Base-by-base conservation (phyloP, 2,113 vertebrate species). In the Mus spicilegus region DNA sequence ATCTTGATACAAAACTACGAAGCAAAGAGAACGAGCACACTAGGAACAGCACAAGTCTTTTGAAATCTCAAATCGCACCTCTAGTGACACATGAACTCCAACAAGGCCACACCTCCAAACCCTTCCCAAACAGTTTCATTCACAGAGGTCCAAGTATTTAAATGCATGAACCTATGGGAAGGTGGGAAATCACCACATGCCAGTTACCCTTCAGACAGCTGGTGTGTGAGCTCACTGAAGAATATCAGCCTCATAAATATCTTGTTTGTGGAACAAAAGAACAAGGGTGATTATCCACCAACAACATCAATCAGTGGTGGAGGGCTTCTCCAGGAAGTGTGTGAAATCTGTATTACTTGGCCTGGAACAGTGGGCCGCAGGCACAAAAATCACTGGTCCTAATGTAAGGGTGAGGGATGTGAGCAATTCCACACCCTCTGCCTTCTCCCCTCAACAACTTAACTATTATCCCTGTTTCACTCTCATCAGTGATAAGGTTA, bases 191-290 rank as follows among this genome's bases (percentile, higher is more conserved):
- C 36, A 61, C 56, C 56, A 61, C 56, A 85, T 1, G 10, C 42
- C 61, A 75, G 85, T 94, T 90, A 70, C 20, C 76, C 91, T 69
- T 70, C 78, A 78, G 73, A n/a, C 67, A 94, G 75, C 82, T n/a
- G 63, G 46, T 84, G n/a, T 56, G 42, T 51, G 92, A 82, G 75
- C 67, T 54, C 58, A 51, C 28, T 54, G 9, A 17, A 88, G 76
- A 92, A 86, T 54, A 94, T 54, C 17, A 49, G 33, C 46, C 61
- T 85, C 56, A 87, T n/a, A 16, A 94, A 78, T 89, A 85, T 61
- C 51, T 76, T 85, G 78, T 36, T 95, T 72, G 12, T 84, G 42
- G 26, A 90, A 36, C 30, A 46, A 91, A 49, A 81, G 16, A 89
- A 24, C 19, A 85, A 26, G 78, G 36, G 51, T 69, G 72, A 51